Conservation (phyloP, 2,113 vertebrate genomes). For the Rana temporaria region DNA sequence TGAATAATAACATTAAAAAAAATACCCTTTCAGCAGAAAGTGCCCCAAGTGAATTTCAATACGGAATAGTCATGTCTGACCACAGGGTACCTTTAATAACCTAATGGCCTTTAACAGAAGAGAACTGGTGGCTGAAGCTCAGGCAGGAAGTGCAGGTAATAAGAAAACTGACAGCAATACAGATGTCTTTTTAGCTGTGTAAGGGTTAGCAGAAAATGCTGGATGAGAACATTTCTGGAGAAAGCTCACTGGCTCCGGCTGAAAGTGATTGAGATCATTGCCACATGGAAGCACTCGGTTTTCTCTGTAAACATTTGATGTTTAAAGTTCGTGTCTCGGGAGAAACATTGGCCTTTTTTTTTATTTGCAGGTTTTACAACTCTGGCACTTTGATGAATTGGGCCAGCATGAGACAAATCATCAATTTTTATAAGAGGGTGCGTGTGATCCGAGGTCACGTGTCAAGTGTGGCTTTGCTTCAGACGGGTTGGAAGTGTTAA, state of each 20-base stretch:
- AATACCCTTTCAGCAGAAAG: too few relatives aligned
- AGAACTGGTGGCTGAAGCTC: too few relatives aligned
- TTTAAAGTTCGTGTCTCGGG: conserved; percentile 15
- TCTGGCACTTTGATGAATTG: conserved; percentile 27
- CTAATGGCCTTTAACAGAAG: too few relatives aligned
- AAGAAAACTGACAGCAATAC: too few relatives aligned
- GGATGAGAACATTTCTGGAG: conserved; percentile 1
- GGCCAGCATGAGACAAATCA: conserved; percentile 33
- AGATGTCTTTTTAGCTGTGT: background rate
- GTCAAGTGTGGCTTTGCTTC: background rate
- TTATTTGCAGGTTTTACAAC: conserved; percentile 21
- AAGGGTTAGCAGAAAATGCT: background rate
- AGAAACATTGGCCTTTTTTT: conserved; percentile 6
- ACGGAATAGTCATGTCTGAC: too few relatives aligned
- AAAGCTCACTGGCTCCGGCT: background rate
- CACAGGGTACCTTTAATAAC: too few relatives aligned
- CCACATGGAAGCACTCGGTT: conserved; percentile 37
- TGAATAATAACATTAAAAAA: too few relatives aligned
- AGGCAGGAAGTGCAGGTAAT: too few relatives aligned
- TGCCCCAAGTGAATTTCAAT: too few relatives aligned
- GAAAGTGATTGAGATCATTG: conserved; percentile 43
- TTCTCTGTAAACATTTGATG: conserved; percentile 33
- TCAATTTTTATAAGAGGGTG: background rate
- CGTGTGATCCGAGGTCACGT: background rate
- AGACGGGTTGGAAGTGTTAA: background rate